Evolutionary conservation across 2,113 vertebrate species (phyloP).

Genomic region (Centropus unirufus): DNA sequence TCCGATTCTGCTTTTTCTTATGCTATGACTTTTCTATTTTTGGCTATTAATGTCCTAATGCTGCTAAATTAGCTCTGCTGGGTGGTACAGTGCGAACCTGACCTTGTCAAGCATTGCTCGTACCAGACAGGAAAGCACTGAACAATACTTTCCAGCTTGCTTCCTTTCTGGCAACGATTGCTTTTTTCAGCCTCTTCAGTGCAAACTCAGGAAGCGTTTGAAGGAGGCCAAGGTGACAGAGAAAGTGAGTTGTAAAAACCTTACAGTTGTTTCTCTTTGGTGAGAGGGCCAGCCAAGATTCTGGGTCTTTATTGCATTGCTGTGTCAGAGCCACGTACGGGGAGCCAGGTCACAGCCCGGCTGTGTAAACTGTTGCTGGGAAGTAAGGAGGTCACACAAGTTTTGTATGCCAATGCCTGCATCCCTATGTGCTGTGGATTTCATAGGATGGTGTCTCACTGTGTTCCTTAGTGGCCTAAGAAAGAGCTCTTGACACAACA

Average conservation of each 20-base stretch:
- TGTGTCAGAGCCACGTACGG: not conserved
- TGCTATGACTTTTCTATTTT: not conserved
- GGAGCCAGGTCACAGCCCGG: not conserved
- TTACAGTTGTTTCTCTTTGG: not conserved
- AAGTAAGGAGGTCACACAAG: not conserved
- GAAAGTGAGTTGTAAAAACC: not conserved
- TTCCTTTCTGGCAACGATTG: not conserved
- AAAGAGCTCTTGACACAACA: not conserved
- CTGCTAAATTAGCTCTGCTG: not conserved
- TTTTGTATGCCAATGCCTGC: not conserved
- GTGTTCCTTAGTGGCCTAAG: not conserved
- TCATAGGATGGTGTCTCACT: not conserved
- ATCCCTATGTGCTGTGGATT: not conserved
- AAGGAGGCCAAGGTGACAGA: not conserved
- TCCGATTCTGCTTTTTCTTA: not conserved
- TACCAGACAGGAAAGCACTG: slow-evolving; percentile 19
- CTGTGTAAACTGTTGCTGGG: not conserved
- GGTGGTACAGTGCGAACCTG: slow-evolving; percentile 1
- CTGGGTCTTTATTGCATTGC: not conserved
- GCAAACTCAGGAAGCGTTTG: not conserved
- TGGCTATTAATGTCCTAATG: not conserved
- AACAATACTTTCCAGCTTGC: not conserved
- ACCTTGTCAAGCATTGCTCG: slow-evolving; percentile 29
- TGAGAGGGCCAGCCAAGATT: not conserved
- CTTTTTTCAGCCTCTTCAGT: not conserved